Base-by-base conservation (phyloP, 2,797 vertebrate species). In the Sibirionetta formosa region DNA sequence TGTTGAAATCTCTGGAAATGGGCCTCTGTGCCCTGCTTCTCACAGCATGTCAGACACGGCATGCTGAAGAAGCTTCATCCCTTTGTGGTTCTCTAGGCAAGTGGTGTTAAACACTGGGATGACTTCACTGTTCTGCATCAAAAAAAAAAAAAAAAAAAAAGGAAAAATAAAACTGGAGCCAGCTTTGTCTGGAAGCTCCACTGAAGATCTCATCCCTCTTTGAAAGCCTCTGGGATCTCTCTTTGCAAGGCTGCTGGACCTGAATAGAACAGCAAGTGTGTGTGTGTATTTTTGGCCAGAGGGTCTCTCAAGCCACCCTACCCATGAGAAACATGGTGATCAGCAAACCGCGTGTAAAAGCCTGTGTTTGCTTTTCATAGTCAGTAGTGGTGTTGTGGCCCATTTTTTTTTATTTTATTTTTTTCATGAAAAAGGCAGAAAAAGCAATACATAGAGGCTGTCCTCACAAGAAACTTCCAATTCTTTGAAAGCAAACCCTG, bases 1-100 rank as follows among this genome's bases (percentile, higher is more conserved):
- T 87, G 68, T 94, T 48, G 93, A 80, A 93, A 92, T 93, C 38
- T 63, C 75, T 93, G 82, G 51, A 84, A 86, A 66, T 12, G 9
- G 16, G 60, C 31, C 54, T 78, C 23, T 65, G 19, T 46, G 33
- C 11, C 54, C 54, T 50, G 24, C 44, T 66, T 77, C 73, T 23
- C 63, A 75, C 48, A 63, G 3, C 14, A 8, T 56, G 31, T 15
- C 56, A 68, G 27, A 27, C 0, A 1, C 2, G 14, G 63, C 2
- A 8, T 79, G 16, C 44, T 63, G 46, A 56, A 70, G 42, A 73
- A 6, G 0, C 58, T 70, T 84, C 23, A 76, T 48, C 48, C n/a
- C 33, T 18, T 82, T 18, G 12, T 29, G 11, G 29, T 54, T 54
- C 29, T 70, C 78, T 54, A 70, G 35, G 42, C 70, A 60, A 63